Base-by-base conservation (phyloP, 2,113 vertebrate genomes). In the Hemiprocne comata region DNA sequence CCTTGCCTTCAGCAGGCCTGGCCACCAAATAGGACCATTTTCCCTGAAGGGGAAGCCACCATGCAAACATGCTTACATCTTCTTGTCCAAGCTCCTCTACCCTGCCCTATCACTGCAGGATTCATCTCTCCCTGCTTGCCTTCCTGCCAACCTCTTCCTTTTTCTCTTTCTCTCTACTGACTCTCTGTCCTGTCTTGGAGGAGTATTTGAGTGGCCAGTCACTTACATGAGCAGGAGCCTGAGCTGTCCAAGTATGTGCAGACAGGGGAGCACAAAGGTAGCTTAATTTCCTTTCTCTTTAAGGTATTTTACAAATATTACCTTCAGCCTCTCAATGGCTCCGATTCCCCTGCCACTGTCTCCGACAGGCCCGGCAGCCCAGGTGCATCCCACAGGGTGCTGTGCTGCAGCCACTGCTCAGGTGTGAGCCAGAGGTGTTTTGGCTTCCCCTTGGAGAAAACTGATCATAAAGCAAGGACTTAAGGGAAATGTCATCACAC, bases 401-500 rank as follows among this genome's bases (percentile, higher is more conserved):
- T 44, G 46, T 3, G 67, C 4, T 7, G 71, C 48, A 65, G 57
- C 26, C 6, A 0, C 64, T 18, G 75, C 93, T 46, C n/a, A 0
- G 1, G 18, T 36, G 28, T 4, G 26, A 53, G 77, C 77, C 3
- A 9, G 21, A 4, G 1, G 72, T 0, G 0, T 26, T 51, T n/a
- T 4, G 6, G 42, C 80, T 92, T 7, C 24, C 24, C 60, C 57
- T 71, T 3, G 2, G 79, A 85, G 94, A 42, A 13, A 33, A 50
- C 80, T 89, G 46, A 48, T 25, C 60, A 42, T 55, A 57, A 44
- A 42, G 61, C 73, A 89, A 74, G 86, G 61, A 20, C 77, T 69
- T 38, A 71, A 69, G 61, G 61, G 73, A 84, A 93, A 65, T 69
- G 34, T 80, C 77, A 61, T 36, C 76, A 57, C 53, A 23, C 17